These are phyloP conservation scores for Sinocyclocheilus maitianheensis DNA, from an alignment of 2,113 vertebrate genomes.

Conservation along the genomic window DNA sequence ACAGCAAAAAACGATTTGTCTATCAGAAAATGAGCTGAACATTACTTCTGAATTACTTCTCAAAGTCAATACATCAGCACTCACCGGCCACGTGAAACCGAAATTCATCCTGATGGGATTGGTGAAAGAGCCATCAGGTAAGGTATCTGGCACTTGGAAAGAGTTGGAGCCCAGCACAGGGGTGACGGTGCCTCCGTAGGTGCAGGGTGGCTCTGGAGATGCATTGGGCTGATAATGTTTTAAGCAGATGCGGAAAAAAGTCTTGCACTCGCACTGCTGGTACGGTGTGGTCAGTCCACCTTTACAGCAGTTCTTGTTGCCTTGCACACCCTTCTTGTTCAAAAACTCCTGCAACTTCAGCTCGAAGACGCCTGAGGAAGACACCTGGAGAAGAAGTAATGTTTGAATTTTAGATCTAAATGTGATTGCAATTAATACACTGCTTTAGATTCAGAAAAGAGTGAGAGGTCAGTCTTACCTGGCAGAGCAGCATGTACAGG, in stretches of 20 bases:
- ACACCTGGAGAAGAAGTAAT: slow-evolving; percentile 42
- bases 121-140: slow-evolving; percentile 84
- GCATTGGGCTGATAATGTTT: slow-evolving; percentile 98
- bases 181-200: slow-evolving; percentile 90
- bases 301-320: slow-evolving; percentile 89
- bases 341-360: slow-evolving; percentile 96
- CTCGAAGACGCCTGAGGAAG: slow-evolving; percentile 86
- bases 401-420: slow-evolving; percentile 31
- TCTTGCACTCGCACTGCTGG: slow-evolving; percentile 93
- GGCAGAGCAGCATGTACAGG: slow-evolving; percentile 81
- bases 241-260: slow-evolving; percentile 96
- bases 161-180: slow-evolving; percentile 93
- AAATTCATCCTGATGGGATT: slow-evolving; percentile 93
- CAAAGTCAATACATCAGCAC: slow-evolving; percentile 48
- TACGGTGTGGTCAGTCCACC: slow-evolving; percentile 73
- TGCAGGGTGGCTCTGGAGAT: slow-evolving; percentile 95
- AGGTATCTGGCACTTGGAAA: slow-evolving; percentile 88
- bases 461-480: slow-evolving; percentile 77
- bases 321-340: slow-evolving; percentile 90
- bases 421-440: background rate
- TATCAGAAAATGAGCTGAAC: background rate
- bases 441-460: background rate
- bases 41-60: background rate
- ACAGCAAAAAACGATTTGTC: slow-evolving; percentile 55
- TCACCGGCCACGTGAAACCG: slow-evolving; percentile 98